These are phyloP conservation scores for Aquatica leii DNA, from an alignment of 2,888 invertebrate species.

Conservation along the genomic window DNA sequence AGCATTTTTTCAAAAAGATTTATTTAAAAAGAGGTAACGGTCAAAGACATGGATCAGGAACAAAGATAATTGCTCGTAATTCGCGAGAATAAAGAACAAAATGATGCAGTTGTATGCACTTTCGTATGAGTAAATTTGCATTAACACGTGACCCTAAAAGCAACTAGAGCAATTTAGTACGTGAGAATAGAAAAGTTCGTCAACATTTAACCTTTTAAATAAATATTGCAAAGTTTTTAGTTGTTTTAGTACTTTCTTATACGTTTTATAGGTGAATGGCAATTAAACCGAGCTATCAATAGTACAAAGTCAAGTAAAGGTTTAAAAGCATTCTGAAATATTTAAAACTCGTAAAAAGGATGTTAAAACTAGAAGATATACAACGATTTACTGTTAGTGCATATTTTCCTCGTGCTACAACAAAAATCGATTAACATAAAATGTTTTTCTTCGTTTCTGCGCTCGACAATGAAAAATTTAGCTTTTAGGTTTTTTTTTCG, in stretches of 20 bases:
- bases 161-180: constrained; percentile 25
- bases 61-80: constrained; percentile 8
- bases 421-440: constrained; percentile 21
- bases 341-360: constrained; percentile 18
- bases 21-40: constrained; percentile 9
- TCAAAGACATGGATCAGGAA: no score
- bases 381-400: constrained; percentile 18
- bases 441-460: background rate
- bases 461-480: no score
- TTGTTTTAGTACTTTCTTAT: background rate
- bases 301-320: constrained; percentile 13
- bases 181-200: constrained; percentile 30
- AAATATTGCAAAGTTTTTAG: background rate
- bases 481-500: constrained; percentile 4
- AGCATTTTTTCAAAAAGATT: background rate
- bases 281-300: constrained; percentile 10
- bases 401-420: constrained; percentile 12
- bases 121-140: constrained; percentile 26
- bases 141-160: constrained; percentile 34
- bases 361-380: constrained; percentile 7
- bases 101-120: constrained; percentile 18
- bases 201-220: constrained; percentile 20
- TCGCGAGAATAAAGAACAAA: no score
- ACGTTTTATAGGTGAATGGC: constrained; percentile 17
- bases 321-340: constrained; percentile 9